Percentiles rank a stretch among this genome's conserved stretches.
These are phyloP conservation scores for Calcarius lapponicus DNA, from an alignment of 2,797 vertebrate species.

Conservation along the genomic window DNA sequence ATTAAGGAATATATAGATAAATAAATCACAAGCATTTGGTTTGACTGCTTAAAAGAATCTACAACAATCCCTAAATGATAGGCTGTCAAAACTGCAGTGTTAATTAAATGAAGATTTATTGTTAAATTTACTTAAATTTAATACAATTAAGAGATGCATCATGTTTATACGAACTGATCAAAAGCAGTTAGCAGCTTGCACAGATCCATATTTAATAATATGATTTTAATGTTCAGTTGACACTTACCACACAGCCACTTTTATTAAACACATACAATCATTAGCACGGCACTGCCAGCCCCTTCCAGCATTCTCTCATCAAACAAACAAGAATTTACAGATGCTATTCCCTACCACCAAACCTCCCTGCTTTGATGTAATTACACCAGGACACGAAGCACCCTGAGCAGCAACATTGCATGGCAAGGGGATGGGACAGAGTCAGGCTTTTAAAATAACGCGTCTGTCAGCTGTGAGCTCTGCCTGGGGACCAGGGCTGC, in stretches of 20 bases:
- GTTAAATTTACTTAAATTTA: constrained; percentile 40
- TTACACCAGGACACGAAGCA: background rate
- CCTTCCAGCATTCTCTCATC: background rate
- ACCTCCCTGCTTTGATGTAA: background rate
- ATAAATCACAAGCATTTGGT: background rate
- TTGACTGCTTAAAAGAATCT: background rate
- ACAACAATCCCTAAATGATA: background rate
- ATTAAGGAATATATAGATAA: background rate
- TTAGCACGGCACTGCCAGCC: background rate
- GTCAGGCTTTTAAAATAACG: background rate
- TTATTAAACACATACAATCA: background rate
- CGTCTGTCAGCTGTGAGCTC: background rate
- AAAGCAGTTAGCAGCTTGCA: background rate
- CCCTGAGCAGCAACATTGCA: background rate
- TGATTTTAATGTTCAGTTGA: constrained; percentile 2
- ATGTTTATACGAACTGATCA: background rate
- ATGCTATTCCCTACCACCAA: background rate
- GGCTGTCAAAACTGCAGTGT: background rate
- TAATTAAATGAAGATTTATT: constrained; percentile 46
- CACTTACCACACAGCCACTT: background rate
- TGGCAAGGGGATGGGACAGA: background rate
- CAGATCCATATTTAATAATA: constrained; percentile 38
- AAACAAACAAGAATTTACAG: background rate
- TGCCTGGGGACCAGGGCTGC: background rate
- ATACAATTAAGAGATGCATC: background rate